Evolutionary conservation across 2,113 vertebrate species (phyloP).

Genomic region (Tautogolabrus adspersus): DNA sequence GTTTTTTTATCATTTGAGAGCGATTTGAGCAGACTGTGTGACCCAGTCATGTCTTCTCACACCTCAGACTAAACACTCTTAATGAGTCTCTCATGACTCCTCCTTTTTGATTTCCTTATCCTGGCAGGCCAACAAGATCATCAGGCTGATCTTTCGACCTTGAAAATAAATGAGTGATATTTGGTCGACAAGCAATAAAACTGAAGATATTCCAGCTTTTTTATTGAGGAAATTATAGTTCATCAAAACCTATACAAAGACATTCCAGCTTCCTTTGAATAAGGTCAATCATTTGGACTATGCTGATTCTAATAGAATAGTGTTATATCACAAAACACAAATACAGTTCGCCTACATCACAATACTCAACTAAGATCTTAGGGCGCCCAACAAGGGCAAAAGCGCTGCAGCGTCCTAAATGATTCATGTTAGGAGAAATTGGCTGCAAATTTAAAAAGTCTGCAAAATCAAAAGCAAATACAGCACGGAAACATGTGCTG

Average conservation of each 20-base stretch:
- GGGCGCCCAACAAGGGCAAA: no score
- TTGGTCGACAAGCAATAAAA: neutral
- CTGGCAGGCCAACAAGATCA: slow-evolving; percentile 31
- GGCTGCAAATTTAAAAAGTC: no score
- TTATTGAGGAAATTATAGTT: neutral
- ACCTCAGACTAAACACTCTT: slow-evolving; percentile 54
- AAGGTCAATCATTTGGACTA: neutral
- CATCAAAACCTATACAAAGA: neutral
- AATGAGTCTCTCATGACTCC: slow-evolving; percentile 68
- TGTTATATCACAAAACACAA: no score
- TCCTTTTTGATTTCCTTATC: slow-evolving; percentile 37
- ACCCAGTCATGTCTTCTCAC: slow-evolving; percentile 45
- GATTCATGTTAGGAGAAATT: no score
- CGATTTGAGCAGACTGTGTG: slow-evolving; percentile 50
- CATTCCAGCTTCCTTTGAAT: neutral
- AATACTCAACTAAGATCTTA: no score
- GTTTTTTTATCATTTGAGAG: slow-evolving; percentile 37
- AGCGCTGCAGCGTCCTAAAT: no score
- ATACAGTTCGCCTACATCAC: no score
- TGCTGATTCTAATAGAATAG: no score
- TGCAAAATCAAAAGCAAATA: no score
- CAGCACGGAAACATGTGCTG: no score
- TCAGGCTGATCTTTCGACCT: slow-evolving; percentile 35
- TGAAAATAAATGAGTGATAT: neutral
- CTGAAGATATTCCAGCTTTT: neutral